A percentile compares a stretch with the other conserved stretches of the same genome.
These are phyloP conservation scores for Microtus ochrogaster DNA, from an alignment of 2,113 vertebrate genomes.

Conservation along the genomic window DNA sequence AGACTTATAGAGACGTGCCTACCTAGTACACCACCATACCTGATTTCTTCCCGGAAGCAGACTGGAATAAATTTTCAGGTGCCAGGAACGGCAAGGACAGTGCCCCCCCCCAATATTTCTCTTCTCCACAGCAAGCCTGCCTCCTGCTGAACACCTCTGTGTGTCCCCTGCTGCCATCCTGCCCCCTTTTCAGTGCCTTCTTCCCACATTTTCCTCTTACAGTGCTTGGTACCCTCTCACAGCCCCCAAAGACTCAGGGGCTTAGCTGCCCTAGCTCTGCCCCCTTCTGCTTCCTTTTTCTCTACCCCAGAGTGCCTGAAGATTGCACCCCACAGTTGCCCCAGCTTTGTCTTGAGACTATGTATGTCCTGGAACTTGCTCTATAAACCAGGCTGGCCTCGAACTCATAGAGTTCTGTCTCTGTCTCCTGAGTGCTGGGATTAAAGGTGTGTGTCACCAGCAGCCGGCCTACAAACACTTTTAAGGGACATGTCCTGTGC, in stretches of 20 bases:
- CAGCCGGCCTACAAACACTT: not conserved
- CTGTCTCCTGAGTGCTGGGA: too few relatives aligned
- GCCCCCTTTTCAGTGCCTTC: not conserved
- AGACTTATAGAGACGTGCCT: not conserved
- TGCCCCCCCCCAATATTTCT: too few relatives aligned
- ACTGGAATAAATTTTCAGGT: not conserved
- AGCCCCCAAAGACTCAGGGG: not conserved
- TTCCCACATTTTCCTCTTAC: not conserved
- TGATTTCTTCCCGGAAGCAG: not conserved
- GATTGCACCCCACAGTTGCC: not conserved
- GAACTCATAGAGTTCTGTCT: too few relatives aligned
- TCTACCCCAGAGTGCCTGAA: not conserved
- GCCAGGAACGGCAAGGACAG: rapidly evolving
- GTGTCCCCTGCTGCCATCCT: not conserved
- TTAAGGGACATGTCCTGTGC: not conserved
- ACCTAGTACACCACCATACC: not conserved
- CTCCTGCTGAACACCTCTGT: not conserved
- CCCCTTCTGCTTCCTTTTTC: not conserved
- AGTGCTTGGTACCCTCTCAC: not conserved
- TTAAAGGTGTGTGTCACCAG: too few relatives aligned
- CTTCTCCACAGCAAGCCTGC: not conserved
- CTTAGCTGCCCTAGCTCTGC: not conserved
- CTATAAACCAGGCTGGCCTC: too few relatives aligned
- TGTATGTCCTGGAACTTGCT: too few relatives aligned
- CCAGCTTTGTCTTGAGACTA: not conserved